These are phyloP conservation scores for Eupithecia dodoneata DNA, from an alignment of 2,888 invertebrate species.

Conservation along the genomic window DNA sequence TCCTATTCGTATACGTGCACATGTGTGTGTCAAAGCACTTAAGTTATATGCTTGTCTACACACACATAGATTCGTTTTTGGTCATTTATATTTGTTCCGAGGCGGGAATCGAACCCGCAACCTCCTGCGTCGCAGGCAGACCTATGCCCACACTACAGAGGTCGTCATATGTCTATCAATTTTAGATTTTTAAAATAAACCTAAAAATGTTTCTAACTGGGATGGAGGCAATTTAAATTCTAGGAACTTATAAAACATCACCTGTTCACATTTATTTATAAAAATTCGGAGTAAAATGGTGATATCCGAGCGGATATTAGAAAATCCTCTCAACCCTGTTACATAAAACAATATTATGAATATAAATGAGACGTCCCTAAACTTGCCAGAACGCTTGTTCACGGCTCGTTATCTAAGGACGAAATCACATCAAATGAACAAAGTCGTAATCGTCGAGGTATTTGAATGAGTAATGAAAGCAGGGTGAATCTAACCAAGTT, in stretches of 20 bases:
- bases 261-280: neutral
- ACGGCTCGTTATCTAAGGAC: constrained; percentile 61
- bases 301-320: constrained; percentile 45
- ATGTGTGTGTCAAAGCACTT: no score
- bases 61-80: no score
- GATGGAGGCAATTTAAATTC: neutral
- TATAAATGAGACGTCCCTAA: constrained; percentile 62
- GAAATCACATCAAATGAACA: constrained; percentile 66
- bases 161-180: neutral
- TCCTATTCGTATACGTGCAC: no score
- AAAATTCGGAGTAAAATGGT: constrained; percentile 20
- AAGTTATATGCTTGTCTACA: no score
- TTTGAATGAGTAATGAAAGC: constrained; percentile 68
- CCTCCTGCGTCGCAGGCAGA: no score
- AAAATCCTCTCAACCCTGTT: constrained; percentile 54
- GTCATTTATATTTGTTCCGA: no score
- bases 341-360: constrained; percentile 62
- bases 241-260: neutral
- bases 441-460: constrained; percentile 65
- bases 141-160: no score
- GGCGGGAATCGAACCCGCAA: no score
- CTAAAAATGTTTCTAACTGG: no score
- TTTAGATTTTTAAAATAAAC: neutral
- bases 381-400: constrained; percentile 59
- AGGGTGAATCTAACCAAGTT: constrained; percentile 63